Percentiles rank a stretch among this genome's conserved stretches.
Conservation (phyloP, 2,113 vertebrate genomes). For the Burhinus bistriatus region DNA sequence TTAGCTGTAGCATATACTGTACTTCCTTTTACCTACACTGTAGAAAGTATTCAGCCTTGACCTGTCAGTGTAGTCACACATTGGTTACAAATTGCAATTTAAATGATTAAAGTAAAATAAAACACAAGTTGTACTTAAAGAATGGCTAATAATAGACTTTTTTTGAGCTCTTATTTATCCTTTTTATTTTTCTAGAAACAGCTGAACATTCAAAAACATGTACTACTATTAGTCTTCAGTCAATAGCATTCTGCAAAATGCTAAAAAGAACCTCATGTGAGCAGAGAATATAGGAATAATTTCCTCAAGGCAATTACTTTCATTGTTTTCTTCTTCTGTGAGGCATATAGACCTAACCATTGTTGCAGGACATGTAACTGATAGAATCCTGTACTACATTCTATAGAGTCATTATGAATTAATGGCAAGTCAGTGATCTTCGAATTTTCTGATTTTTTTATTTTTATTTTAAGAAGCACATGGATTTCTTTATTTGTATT, state of each 20-base stretch:
- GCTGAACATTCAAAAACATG: not conserved
- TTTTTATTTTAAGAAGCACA: not conserved
- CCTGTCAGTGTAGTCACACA: not conserved
- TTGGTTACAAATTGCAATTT: not conserved
- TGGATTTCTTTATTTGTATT: not conserved
- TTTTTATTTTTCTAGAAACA: not conserved
- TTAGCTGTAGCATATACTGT: not conserved
- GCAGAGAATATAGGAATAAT: not conserved
- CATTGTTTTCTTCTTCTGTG: not conserved
- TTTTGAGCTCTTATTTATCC: not conserved
- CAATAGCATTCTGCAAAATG: not conserved
- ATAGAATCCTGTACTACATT: not conserved
- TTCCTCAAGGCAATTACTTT: not conserved
- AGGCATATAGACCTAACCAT: not conserved
- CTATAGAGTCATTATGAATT: not conserved
- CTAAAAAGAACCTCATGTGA: not conserved
- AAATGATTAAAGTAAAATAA: not conserved
- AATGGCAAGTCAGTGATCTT: not conserved
- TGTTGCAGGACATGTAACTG: not conserved
- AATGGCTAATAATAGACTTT: fast-evolving
- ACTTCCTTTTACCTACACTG: not conserved
- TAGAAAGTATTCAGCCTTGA: not conserved
- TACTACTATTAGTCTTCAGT: not conserved
- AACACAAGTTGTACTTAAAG: not conserved
- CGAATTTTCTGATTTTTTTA: not conserved